Evolutionary conservation across 2,797 vertebrate genomes (phyloP), one percentile per base, ranked within the genome.

Genomic region (Lithobates sylvaticus): DNA sequence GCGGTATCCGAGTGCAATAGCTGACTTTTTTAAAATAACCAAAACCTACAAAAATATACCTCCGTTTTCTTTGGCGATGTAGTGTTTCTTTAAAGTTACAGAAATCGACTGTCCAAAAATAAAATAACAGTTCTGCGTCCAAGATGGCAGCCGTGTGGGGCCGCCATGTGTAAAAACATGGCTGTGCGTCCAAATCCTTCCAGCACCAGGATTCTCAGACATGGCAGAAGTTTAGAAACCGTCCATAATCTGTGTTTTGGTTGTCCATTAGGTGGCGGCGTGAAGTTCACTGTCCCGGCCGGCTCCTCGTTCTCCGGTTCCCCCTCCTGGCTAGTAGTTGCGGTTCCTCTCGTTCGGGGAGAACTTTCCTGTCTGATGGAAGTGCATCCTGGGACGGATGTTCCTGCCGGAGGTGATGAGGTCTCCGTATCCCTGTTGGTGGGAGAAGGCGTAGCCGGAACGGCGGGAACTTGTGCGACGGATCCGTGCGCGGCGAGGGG

Each of bases 371-470:
- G 85, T 91, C 23, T 79, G 82, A 81, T 83, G 88, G 61, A 92
- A 92, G 42, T 90, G 76, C 10, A 83, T 29, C 67, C 86, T 93
- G 88, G 87, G 79, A 36, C 92, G 89, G 92, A 97, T 90, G 88
- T 96, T 97, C 79, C 92, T 93, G 1, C 94, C 93, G 0, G 98
- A 99, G 16, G 95, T 98, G 76, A 99, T 97, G 90, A 99, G 96
- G 1, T 95, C 94, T 0, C 98, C 98, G 1, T 97, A 99, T 79
- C 98, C 97, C 0, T 96, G 93, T 36, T 96, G 89, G 78, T 99
- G 98, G 23, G 98, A 97, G 93, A 99, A 99, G n/a, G 98, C 98
- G 0, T 99, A 99, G 84, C 96, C 96, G 0, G 98, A 99, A 18
- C 96, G 95, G 0, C 95, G 96, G 4, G 94, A 93, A 89, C 94